These are phyloP conservation scores for Dendroctonus valens DNA, from an alignment of 1,140 invertebrate genomes.

Conservation along the genomic window DNA sequence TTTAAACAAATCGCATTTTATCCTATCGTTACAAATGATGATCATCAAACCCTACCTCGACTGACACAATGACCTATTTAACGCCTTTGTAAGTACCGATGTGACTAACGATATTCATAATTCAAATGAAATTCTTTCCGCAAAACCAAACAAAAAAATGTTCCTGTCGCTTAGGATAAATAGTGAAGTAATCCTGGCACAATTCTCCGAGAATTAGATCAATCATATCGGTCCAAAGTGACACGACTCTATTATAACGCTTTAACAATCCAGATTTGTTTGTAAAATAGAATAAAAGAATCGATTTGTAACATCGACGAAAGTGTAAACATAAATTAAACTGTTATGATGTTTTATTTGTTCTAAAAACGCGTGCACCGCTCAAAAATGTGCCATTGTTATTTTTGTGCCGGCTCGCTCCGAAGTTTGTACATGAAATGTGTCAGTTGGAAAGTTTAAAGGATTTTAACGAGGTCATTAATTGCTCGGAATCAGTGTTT, in stretches of 20 bases:
- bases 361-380: constrained; percentile 13
- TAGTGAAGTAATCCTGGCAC: constrained; percentile 3
- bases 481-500: constrained; percentile 4
- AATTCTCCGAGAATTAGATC: constrained; percentile 14
- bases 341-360: constrained; percentile 26
- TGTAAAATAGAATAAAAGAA: constrained; percentile 28
- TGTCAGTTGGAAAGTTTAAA: constrained; percentile 21
- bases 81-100: background rate
- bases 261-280: constrained; percentile 21
- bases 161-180: constrained; percentile 14
- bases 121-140: constrained; percentile 5
- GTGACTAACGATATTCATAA: constrained; percentile 18
- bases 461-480: constrained; percentile 20
- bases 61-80: background rate
- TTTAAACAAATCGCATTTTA: no score
- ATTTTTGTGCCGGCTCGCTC: constrained; percentile 15
- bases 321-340: constrained; percentile 19
- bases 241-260: constrained; percentile 25
- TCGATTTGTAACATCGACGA: constrained; percentile 20
- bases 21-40: no score
- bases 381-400: constrained; percentile 25
- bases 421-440: constrained; percentile 10
- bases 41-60: no score
- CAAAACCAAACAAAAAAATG: constrained; percentile 13
- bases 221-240: constrained; percentile 13